Base-by-base conservation (phyloP, 2,888 invertebrate genomes). In the Eupithecia pulchellata region DNA sequence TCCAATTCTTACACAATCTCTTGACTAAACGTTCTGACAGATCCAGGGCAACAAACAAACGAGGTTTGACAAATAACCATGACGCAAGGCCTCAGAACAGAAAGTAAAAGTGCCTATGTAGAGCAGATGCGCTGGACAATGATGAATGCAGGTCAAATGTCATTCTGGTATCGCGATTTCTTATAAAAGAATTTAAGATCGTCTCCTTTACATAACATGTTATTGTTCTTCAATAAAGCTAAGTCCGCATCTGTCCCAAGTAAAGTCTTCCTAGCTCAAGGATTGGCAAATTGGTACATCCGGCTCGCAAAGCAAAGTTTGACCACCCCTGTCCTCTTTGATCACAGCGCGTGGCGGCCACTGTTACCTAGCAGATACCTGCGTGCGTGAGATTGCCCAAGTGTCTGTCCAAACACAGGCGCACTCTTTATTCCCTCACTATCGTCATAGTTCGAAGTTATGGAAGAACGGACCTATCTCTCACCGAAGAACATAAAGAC, bases 61-160 rank as follows among this genome's bases (percentile, higher is more conserved):
- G 78, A 76, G 75, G 73, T 74, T 77, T 81, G 82, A 77, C 80
- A 78, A 76, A 77, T 69, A 64, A 79, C 79, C 80, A 79, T 83
- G 75, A 81, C 67, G 74, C 71, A 81, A 82, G 55, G 67, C 42
- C 65, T 74, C 75, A 71, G 72, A 65, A 62, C 77, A 66, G 73
- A 65, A 62, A 73, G 73, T 64, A 71, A 70, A 32, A 60, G 58
- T 58, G 58, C 58, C 58, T 17, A 17, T 69, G 60, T 66, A 20
- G 62, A 69, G 67, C 67, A 67, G 64, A 66, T 61, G 61, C 57
- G 64, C 62, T 55, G 64, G 64, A 69, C 62, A 69, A 71, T 68
- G 67, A 68, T 68, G 39, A 61, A 68, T 68, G 52, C 64, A 71
- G 73, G 69, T 73, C 66, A 71, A 71, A 74, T 73, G 76, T 72